Evolutionary conservation across 1,140 invertebrate species (phyloP), one percentile per base, ranked within the genome.

Genomic region (Carposina sasakii): DNA sequence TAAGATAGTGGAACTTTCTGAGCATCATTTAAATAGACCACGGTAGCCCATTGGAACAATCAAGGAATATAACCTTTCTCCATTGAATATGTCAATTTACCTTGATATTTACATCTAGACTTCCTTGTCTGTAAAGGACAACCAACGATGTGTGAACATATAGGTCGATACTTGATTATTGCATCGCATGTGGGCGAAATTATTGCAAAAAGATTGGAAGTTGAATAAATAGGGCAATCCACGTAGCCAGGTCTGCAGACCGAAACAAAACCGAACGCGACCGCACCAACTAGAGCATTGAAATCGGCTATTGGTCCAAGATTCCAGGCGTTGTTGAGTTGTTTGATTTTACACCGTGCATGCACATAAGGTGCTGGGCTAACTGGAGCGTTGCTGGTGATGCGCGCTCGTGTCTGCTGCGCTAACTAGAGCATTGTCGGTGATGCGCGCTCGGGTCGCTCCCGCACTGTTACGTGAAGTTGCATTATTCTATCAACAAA

Each of bases 71-170:
- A 21, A 26, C 49, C 52, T 64, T 62, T 59, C 53, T 59, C 49
- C 53, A 48, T 54, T 57, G 33, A 16, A 20, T 20, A 20, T 21
- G 4, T 50, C 44, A 63, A 41, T 20, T 81, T 50, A 65, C 79
- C 76, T 81, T 83, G 76, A 81, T 79, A 83, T 83, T 81, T 79
- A 76, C 55, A 63, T 44, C 46, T 24, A 67, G 42, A 75, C 73
- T 81, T 83, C 76, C 76, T 83, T 71, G 63, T 72, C 31, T 44
- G 30, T 56, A 70, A 55, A 77, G 70, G 68, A 71, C 71, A 50
- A 60, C 4, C 36, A 20, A 28, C 17, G 26, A 21, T 26, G 17
- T 30, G 9, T 20, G n/a, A n/a, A n/a, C n/a, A n/a, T n/a, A n/a
- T n/a, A n/a, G n/a, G n/a, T n/a, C n/a, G n/a, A n/a, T n/a, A n/a